Evolutionary conservation across 2,113 vertebrate species (phyloP).

Genomic region (Eubucco bourcierii): DNA sequence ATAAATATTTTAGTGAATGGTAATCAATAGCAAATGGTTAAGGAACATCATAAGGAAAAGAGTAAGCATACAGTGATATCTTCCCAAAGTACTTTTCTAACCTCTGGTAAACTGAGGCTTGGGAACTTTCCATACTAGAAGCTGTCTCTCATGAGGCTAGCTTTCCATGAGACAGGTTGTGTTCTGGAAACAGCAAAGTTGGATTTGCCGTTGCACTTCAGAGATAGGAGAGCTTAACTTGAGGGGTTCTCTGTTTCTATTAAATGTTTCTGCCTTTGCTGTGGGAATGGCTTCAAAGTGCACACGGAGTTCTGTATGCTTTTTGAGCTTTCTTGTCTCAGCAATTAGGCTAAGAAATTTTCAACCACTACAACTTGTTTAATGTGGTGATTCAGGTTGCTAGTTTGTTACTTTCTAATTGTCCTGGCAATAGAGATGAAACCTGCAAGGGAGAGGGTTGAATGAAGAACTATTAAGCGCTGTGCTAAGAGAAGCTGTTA

Average conservation of each 20-base stretch:
- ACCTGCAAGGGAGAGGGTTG: not conserved
- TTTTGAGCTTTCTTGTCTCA: not conserved
- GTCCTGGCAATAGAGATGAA: not conserved
- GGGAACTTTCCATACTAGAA: not conserved
- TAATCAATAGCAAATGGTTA: not conserved
- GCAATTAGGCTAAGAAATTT: not conserved
- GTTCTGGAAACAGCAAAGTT: not conserved
- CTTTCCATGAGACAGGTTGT: not conserved
- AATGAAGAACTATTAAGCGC: not conserved
- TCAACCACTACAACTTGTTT: not conserved
- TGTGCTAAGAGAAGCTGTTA: not conserved
- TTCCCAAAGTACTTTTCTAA: not conserved
- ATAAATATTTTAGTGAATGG: not conserved
- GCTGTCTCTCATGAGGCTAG: not conserved
- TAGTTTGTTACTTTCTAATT: not conserved
- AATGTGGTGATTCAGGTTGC: not conserved
- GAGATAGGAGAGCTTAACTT: not conserved
- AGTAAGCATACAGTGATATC: not conserved
- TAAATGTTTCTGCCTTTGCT: not conserved
- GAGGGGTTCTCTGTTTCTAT: not conserved
- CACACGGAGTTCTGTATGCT: rapidly evolving
- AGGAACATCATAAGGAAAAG: not conserved
- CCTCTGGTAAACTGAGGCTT: not conserved
- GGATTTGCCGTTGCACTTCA: rapidly evolving
- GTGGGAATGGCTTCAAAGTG: not conserved